Percentiles rank a stretch among this genome's conserved stretches.
Evolutionary conservation across 2,113 vertebrate species (phyloP).

Genomic region (Lathamus discolor): DNA sequence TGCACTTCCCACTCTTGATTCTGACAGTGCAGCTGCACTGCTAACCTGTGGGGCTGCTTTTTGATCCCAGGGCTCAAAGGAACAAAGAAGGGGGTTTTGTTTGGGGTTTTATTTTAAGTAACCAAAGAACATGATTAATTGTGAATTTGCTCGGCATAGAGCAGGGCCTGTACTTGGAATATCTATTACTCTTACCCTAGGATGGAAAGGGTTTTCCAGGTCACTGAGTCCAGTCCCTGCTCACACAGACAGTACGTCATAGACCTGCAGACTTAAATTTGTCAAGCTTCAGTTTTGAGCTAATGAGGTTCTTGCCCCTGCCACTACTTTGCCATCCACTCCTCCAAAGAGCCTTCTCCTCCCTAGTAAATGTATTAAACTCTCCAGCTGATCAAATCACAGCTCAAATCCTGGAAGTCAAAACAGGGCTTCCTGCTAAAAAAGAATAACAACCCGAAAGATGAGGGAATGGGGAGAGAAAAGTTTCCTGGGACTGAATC

Average conservation of each 20-base stretch:
- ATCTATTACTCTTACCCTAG: neutral
- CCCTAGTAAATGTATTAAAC: slow-evolving; percentile 1
- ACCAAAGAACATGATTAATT: neutral
- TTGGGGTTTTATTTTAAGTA: neutral
- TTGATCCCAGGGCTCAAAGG: neutral
- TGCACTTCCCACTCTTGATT: neutral
- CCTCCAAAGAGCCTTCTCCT: neutral
- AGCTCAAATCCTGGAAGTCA: neutral
- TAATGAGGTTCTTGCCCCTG: slow-evolving; percentile 35
- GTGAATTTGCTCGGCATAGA: neutral
- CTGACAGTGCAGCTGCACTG: neutral
- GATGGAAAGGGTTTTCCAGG: neutral
- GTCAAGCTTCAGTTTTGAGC: slow-evolving; percentile 29
- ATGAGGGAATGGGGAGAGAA: neutral
- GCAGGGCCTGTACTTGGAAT: neutral
- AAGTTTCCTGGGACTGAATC: neutral
- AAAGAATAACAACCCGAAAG: neutral
- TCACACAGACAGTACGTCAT: neutral
- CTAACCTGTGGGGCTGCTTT: neutral
- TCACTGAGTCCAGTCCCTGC: neutral
- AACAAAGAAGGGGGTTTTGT: rapidly evolving
- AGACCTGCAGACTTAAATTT: neutral
- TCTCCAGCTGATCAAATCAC: neutral
- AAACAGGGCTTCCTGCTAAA: neutral
- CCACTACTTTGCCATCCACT: neutral